Conservation (phyloP, 2,113 vertebrate species). For the rabbit (Oryctolagus cuniculus) region mOryCun1.1 NC_091437.1:105595501-105596000, state of each 20-base stretch:
- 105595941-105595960: background rate
- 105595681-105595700: background rate
- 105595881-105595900: background rate
- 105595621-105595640: background rate
- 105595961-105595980: background rate
- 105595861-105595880: no score
- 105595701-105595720: background rate
- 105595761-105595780: background rate
- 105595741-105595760: background rate
- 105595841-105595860: background rate
- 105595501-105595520: background rate
- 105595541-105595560: background rate
- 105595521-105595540: background rate
- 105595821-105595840: constrained; percentile 4
- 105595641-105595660: background rate
- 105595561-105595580: background rate
- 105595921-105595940: background rate
- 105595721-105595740: background rate
- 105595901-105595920: background rate
- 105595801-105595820: background rate
- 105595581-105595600: background rate
- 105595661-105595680: background rate
- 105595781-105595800: background rate
- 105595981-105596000: background rate
- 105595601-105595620: background rate